Conservation (phyloP, 2,113 vertebrate genomes). For the Hemiprocne comata region DNA sequence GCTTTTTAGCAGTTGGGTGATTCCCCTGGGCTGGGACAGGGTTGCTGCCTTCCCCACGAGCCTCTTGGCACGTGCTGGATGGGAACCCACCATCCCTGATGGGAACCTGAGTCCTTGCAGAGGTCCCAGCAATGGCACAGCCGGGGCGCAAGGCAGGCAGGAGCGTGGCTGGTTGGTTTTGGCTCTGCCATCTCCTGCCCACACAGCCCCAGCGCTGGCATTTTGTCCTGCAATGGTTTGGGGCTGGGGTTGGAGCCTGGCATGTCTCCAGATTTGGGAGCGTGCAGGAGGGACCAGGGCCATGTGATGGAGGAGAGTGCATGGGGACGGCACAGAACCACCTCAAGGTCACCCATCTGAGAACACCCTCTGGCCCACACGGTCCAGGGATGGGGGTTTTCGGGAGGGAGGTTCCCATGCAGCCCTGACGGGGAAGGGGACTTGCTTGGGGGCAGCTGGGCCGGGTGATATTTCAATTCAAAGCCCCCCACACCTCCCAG, state of each 20-base stretch:
- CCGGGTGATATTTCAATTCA: not conserved
- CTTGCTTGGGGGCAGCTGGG: not conserved
- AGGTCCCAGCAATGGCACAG: not conserved
- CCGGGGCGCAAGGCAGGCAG: accelerated
- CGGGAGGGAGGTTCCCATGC: accelerated
- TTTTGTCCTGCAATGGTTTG: not conserved
- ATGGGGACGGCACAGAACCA: accelerated
- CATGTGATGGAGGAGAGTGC: not conserved
- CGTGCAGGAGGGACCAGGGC: not conserved
- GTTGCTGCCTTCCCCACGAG: not conserved
- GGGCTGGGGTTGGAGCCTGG: not conserved
- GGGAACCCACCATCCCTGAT: not conserved
- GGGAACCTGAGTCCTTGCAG: not conserved
- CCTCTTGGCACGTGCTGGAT: not conserved
- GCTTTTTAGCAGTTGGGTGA: not conserved
- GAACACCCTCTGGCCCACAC: not conserved
- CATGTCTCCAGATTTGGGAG: accelerated
- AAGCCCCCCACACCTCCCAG: not conserved
- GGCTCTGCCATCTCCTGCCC: not conserved
- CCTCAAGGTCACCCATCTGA: not conserved
- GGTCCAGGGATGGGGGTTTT: accelerated
- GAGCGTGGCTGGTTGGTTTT: accelerated
- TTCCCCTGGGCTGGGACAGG: not conserved
- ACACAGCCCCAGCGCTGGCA: accelerated
- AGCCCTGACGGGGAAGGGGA: not conserved